These are phyloP conservation scores for Atrichornis clamosus DNA, from an alignment of 2,113 vertebrate genomes.

Conservation along the genomic window DNA sequence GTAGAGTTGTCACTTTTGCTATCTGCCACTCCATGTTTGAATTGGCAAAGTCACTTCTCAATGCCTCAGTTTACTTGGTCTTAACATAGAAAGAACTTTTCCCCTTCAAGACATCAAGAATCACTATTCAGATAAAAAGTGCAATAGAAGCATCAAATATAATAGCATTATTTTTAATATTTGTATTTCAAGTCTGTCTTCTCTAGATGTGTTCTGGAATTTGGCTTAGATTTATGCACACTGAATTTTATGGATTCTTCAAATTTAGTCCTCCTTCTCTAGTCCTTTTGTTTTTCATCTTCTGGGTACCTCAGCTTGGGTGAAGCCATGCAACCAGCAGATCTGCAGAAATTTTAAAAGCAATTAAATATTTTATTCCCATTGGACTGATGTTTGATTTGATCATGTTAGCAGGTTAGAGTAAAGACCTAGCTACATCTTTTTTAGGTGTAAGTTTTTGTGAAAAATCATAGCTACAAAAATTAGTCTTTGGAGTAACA, in stretches of 20 bases:
- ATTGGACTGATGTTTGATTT: background rate
- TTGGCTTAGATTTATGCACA: background rate
- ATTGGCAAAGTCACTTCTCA: background rate
- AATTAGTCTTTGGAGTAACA: background rate
- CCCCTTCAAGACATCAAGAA: background rate
- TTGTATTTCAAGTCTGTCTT: background rate
- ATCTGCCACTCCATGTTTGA: background rate
- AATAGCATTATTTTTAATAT: background rate
- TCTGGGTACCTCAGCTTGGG: background rate
- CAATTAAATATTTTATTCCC: background rate
- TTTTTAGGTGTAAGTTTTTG: background rate
- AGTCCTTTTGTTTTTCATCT: background rate
- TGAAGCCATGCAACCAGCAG: background rate
- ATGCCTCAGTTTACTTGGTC: background rate
- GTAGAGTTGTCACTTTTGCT: background rate
- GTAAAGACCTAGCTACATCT: background rate
- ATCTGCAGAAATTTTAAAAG: background rate
- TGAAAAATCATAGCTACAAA: background rate
- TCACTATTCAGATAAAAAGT: background rate
- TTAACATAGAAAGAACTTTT: background rate
- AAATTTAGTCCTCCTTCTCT: background rate
- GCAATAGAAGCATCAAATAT: background rate
- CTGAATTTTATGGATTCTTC: background rate
- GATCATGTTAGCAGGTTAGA: background rate
- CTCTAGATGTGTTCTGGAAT: background rate